Evolutionary conservation across 2,888 invertebrate species (phyloP).

Genomic region (Horisme vitalbata): DNA sequence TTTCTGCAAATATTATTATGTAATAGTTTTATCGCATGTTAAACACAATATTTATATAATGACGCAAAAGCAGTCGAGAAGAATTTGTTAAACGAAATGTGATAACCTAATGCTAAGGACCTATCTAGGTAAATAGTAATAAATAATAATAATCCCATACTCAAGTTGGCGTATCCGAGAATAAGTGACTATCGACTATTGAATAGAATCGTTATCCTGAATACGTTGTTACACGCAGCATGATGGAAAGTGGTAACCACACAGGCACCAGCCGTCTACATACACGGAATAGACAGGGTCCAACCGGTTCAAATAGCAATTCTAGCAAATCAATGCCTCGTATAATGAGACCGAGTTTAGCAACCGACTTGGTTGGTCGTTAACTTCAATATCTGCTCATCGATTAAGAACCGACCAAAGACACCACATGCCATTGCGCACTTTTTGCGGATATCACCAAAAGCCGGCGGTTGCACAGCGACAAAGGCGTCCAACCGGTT

Average conservation of each 20-base stretch:
- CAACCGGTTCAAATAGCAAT: slow-evolving; percentile 66
- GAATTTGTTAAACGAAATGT: not conserved
- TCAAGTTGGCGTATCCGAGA: not conserved
- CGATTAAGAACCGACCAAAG: slow-evolving; percentile 65
- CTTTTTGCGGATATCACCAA: slow-evolving; percentile 81
- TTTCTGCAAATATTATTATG: slow-evolving; percentile 10
- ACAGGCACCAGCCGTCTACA: slow-evolving; percentile 47
- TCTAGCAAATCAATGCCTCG: slow-evolving; percentile 61
- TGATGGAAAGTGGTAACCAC: slow-evolving; percentile 54
- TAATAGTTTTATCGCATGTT: slow-evolving; percentile 14
- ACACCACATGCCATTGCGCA: slow-evolving; percentile 67
- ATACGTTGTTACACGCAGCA: slow-evolving; percentile 28
- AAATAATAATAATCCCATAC: too few relatives aligned
- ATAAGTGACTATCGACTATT: not conserved
- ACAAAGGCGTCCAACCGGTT: slow-evolving; percentile 79
- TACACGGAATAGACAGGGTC: slow-evolving; percentile 51
- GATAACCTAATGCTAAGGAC: not conserved
- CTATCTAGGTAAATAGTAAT: not conserved
- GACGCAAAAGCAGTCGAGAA: slow-evolving; percentile 6
- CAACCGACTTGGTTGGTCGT: slow-evolving; percentile 52
- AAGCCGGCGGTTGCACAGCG: slow-evolving; percentile 67
- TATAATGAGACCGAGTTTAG: slow-evolving; percentile 60
- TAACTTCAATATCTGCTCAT: slow-evolving; percentile 53
- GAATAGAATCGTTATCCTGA: slow-evolving; percentile 26
- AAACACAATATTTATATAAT: not conserved